These are phyloP conservation scores for Drosophila birchii DNA, from an alignment of 2,888 invertebrate species.

Conservation along the genomic window DNA sequence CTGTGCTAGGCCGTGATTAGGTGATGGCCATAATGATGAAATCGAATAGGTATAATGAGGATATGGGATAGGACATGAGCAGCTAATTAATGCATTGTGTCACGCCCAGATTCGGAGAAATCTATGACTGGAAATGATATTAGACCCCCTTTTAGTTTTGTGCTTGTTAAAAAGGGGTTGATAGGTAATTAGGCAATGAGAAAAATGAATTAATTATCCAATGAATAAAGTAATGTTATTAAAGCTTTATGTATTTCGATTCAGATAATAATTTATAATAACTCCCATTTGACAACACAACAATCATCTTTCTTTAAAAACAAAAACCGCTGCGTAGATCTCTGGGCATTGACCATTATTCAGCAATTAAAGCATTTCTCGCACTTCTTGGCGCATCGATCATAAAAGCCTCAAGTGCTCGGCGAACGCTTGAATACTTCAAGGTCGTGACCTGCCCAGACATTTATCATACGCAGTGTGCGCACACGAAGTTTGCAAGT, in stretches of 20 bases:
- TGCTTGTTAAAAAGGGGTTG: background rate
- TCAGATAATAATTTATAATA: background rate
- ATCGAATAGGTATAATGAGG: slow-evolving; percentile 3
- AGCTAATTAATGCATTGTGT: background rate
- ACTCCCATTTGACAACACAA: background rate
- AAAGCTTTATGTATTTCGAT: background rate
- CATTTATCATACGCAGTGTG: slow-evolving; percentile 55
- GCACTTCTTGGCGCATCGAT: slow-evolving; percentile 50
- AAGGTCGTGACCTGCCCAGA: slow-evolving; percentile 44
- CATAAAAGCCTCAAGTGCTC: slow-evolving; percentile 67
- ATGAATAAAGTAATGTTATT: background rate
- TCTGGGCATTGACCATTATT: slow-evolving; percentile 47
- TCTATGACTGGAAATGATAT: background rate
- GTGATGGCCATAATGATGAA: background rate
- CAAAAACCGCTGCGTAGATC: slow-evolving; percentile 15
- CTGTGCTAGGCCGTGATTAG: background rate
- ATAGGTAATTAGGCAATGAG: background rate
- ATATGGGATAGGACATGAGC: background rate
- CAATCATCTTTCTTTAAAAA: background rate
- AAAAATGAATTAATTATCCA: background rate
- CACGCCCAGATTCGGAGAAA: background rate
- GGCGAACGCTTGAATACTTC: slow-evolving; percentile 11
- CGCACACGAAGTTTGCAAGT: slow-evolving; percentile 26
- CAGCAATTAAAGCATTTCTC: slow-evolving; percentile 28
- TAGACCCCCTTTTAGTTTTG: background rate